A percentile compares a stretch with the other conserved stretches of the same genome.
Evolutionary conservation across 2,113 vertebrate genomes (phyloP).

Genomic region (Anolis carolinensis): DNA sequence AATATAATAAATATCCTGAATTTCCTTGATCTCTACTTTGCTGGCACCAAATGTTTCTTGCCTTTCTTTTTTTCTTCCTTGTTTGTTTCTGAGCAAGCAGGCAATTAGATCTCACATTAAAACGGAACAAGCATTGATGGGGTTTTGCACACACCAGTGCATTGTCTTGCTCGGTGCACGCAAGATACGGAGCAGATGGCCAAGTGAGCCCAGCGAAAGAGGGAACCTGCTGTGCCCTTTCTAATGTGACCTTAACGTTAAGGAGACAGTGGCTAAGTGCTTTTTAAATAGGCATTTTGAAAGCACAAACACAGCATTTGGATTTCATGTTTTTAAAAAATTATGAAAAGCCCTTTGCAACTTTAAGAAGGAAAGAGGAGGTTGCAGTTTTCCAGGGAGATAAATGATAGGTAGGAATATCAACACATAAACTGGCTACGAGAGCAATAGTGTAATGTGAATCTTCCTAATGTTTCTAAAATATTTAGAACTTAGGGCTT

Average conservation of each 20-base stretch:
- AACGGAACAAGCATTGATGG: conserved; percentile 25
- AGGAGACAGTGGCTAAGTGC: conserved; percentile 30
- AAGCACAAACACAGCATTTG: background rate
- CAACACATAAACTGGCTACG: background rate
- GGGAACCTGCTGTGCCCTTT: conserved; percentile 54
- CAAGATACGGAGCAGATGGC: conserved; percentile 54
- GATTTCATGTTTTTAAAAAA: background rate
- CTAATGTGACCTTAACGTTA: conserved; percentile 52
- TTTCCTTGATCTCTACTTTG: background rate
- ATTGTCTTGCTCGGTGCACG: conserved; percentile 33
- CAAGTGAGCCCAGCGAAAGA: conserved; percentile 46
- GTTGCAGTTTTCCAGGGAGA: background rate
- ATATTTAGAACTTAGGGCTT: background rate
- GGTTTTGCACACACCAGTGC: conserved; percentile 39
- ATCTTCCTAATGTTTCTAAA: background rate
- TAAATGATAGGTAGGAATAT: background rate
- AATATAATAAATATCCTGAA: background rate
- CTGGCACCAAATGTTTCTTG: background rate
- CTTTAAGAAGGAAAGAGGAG: background rate
- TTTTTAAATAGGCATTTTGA: background rate
- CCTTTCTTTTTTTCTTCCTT: background rate
- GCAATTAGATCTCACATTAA: conserved; percentile 32
- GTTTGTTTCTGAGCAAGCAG: conserved; percentile 38
- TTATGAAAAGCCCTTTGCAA: background rate
- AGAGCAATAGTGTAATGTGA: background rate